These are phyloP conservation scores for Neosalanx taihuensis DNA, from an alignment of 2,797 vertebrate genomes.

Conservation along the genomic window DNA sequence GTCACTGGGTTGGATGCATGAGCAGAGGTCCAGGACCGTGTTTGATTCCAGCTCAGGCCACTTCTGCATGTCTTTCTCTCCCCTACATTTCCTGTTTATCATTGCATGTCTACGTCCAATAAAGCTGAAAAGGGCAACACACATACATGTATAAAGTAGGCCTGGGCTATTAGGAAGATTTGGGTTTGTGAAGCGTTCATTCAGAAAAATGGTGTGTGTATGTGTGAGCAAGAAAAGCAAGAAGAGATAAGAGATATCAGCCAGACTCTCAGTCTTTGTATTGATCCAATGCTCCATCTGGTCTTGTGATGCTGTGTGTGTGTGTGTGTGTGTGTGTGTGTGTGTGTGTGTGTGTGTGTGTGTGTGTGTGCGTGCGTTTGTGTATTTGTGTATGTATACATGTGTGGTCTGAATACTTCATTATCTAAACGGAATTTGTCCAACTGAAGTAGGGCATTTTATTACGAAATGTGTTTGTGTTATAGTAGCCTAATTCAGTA, in stretches of 20 bases:
- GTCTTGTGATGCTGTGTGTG: slow-evolving; percentile 49
- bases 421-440: no score
- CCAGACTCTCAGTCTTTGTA: slow-evolving; percentile 64
- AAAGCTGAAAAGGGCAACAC: no score
- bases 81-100: slow-evolving; percentile 21
- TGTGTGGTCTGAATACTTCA: neutral
- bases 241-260: slow-evolving; percentile 56
- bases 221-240: slow-evolving; percentile 19
- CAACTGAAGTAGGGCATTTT: no score
- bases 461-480: no score
- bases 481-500: neutral
- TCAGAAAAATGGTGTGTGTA: slow-evolving; percentile 24
- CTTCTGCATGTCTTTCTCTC: slow-evolving; percentile 47
- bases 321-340: slow-evolving; percentile 23
- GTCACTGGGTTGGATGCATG: no score
- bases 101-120: no score
- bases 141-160: slow-evolving; percentile 50
- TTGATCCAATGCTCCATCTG: slow-evolving; percentile 69
- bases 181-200: slow-evolving; percentile 69
- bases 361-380: slow-evolving; percentile 14
- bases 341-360: slow-evolving; percentile 12
- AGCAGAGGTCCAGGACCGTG: no score
- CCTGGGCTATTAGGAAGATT: slow-evolving; percentile 55
- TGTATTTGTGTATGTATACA: neutral
- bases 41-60: slow-evolving; percentile 1